These are phyloP conservation scores for Bergia sp. DNA, from an alignment of 92 coral and sea anemone species.

Conservation along the genomic window DNA sequence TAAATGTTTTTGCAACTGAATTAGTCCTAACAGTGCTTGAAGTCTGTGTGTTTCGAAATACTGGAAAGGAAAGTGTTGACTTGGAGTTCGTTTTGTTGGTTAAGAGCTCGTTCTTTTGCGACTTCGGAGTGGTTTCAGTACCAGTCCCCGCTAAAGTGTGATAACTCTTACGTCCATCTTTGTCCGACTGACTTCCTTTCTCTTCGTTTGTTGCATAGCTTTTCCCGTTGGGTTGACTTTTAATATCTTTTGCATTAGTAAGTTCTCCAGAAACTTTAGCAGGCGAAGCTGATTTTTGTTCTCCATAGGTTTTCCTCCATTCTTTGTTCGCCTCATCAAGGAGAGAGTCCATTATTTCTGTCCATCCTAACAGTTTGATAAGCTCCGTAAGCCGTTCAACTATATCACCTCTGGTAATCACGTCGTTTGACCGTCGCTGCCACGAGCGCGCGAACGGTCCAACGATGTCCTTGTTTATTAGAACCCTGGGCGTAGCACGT, in stretches of 20 bases:
- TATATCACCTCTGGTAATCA: constrained; percentile 73
- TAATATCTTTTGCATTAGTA: constrained; percentile 35
- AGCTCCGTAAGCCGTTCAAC: constrained; percentile 67
- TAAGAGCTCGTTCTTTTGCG: neutral
- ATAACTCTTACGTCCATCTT: constrained; percentile 23
- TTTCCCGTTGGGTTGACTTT: neutral
- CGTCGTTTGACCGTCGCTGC: constrained; percentile 75
- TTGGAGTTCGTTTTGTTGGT: neutral
- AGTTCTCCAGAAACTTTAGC: constrained; percentile 35
- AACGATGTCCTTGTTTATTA: constrained; percentile 78
- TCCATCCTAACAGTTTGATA: constrained; percentile 75
- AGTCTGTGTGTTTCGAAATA: neutral
- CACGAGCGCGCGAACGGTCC: constrained; percentile 81
- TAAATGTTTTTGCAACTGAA: neutral
- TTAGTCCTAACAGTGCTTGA: neutral
- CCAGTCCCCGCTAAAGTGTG: constrained; percentile 44
- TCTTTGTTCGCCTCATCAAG: constrained; percentile 52
- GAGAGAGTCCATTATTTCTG: constrained; percentile 55
- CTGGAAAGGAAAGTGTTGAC: neutral
- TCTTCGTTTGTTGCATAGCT: constrained; percentile 22
- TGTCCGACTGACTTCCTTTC: constrained; percentile 1
- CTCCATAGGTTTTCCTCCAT: constrained; percentile 58
- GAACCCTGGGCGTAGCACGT: constrained; percentile 74
- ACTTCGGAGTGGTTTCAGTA: neutral
- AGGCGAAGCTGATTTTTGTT: constrained; percentile 20